Conservation (phyloP, 2,888 invertebrate genomes). For the Epirrhoe alternata region DNA sequence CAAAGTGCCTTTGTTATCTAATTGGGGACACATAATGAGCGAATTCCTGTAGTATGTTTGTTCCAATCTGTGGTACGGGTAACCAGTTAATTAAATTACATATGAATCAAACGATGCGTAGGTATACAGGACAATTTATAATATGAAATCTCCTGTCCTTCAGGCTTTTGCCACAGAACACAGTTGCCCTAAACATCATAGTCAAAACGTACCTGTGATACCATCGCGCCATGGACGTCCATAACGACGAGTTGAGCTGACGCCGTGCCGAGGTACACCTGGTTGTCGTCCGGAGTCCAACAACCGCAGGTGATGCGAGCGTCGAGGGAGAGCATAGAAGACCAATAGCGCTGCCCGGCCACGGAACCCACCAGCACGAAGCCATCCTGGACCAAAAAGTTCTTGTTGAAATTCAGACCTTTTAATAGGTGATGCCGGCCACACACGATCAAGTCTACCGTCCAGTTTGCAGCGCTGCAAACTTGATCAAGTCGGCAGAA, state of each 20-base stretch:
- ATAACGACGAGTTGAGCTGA: constrained; percentile 98
- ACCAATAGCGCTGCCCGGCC: constrained; percentile 99
- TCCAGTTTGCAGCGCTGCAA: no score
- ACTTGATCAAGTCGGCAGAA: no score
- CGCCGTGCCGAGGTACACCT: constrained; percentile 98
- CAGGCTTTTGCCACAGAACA: no score
- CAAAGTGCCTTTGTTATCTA: constrained; percentile 7
- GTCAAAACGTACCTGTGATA: constrained; percentile 87
- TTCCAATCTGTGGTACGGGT: not conserved
- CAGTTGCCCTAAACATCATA: no score
- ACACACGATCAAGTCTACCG: no score
- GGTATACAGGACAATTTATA: not conserved
- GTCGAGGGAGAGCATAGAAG: constrained; percentile 97
- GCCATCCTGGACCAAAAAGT: constrained; percentile 89
- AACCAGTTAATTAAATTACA: constrained; percentile 12
- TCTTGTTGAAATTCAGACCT: no score
- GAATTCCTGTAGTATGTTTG: not conserved
- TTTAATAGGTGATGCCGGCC: no score
- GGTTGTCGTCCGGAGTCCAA: constrained; percentile 99
- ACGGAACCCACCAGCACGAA: constrained; percentile 99
- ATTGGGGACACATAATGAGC: constrained; percentile 9
- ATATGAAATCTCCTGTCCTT: no score
- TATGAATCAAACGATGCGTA: not conserved
- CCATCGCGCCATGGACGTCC: constrained; percentile 98
- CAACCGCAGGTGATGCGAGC: constrained; percentile 98